phyloP scores from a whole-genome alignment of 2,797 vertebrate genomes.

The Coranthus polyacanthus region DNA sequence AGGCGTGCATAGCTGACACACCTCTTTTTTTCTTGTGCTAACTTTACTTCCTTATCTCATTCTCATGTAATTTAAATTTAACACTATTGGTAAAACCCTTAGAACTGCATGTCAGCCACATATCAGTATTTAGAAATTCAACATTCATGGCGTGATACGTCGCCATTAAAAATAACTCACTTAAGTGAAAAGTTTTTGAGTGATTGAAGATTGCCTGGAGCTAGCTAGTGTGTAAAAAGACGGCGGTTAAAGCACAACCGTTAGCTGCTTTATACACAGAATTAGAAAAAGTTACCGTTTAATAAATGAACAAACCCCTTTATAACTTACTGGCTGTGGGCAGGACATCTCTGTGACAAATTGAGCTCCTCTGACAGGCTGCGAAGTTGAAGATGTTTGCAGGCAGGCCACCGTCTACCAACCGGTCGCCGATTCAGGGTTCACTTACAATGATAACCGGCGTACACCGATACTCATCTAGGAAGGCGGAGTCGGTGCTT shows the following conservation, averaged over 20 bases:
- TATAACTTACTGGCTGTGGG: slow-evolving; percentile 62
- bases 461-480: not conserved
- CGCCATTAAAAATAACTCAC: not conserved
- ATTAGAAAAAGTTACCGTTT: not conserved
- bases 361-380: not conserved
- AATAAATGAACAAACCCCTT: not conserved
- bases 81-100: no score
- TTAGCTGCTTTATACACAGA: fast-evolving
- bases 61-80: not conserved
- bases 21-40: slow-evolving; percentile 6
- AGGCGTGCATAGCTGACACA: slow-evolving; percentile 18
- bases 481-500: not conserved
- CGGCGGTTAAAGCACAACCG: not conserved
- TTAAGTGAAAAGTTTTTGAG: not conserved
- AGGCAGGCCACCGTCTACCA: not conserved
- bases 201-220: not conserved
- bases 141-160: no score
- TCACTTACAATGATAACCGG: fast-evolving
- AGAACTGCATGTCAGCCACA: fast-evolving
- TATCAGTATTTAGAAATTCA: no score
- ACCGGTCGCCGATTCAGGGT: not conserved
- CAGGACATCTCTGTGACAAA: slow-evolving; percentile 70
- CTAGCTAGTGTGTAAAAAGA: not conserved
- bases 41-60: not conserved
- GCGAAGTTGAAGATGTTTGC: not conserved